Conservation (phyloP, 1,140 invertebrate genomes). For the Planococcus citri region DNA sequence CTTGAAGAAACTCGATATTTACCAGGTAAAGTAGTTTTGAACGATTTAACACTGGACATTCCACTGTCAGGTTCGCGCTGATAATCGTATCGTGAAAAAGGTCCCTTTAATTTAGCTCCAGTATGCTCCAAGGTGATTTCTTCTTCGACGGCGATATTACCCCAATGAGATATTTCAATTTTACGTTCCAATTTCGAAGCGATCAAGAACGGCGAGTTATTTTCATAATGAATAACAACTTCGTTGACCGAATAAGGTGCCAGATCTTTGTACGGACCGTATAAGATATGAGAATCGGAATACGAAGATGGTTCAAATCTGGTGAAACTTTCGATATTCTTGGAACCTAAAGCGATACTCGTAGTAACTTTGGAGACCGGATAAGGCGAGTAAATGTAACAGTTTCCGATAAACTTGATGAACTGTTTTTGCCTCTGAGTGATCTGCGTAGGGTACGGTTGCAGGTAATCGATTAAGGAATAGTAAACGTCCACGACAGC, state of each 20-base stretch:
- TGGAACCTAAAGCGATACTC: constrained; percentile 57
- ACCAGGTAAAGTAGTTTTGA: constrained; percentile 42
- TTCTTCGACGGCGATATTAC: constrained; percentile 95
- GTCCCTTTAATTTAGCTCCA: constrained; percentile 83
- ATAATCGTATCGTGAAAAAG: constrained; percentile 93
- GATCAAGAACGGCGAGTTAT: constrained; percentile 89
- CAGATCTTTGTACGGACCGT: constrained; percentile 76
- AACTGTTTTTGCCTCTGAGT: constrained; percentile 87
- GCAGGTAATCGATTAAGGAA: constrained; percentile 58
- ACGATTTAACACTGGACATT: constrained; percentile 76
- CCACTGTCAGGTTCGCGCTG: constrained; percentile 76
- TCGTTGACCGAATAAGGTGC: constrained; percentile 46
- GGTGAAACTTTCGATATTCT: constrained; percentile 71
- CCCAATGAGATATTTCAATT: constrained; percentile 98
- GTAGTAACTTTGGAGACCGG: constrained; percentile 64
- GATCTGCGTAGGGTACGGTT: constrained; percentile 75
- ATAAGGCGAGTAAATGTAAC: constrained; percentile 78
- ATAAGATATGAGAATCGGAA: constrained; percentile 62
- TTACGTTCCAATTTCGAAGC: constrained; percentile 70
- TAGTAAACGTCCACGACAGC: constrained; percentile 56
- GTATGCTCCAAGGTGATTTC: constrained; percentile 80
- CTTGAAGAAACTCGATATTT: background rate
- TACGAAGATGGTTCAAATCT: constrained; percentile 72
- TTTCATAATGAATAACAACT: constrained; percentile 84
- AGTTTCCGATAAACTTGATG: constrained; percentile 70